phyloP scores from a whole-genome alignment of 2,113 vertebrate species.

The Rissa tridactyla region DNA sequence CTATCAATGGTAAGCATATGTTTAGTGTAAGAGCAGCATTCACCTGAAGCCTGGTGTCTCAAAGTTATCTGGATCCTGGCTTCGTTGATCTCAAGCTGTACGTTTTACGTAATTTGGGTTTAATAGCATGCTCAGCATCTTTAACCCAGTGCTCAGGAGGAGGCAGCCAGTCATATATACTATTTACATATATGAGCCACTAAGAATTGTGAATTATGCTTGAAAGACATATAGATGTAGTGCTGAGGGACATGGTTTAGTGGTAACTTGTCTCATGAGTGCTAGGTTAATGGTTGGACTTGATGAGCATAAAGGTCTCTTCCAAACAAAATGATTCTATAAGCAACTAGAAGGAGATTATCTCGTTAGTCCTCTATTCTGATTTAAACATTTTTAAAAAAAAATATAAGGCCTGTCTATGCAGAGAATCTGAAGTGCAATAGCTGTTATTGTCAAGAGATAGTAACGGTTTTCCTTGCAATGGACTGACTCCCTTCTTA shows the following conservation, averaged over 20 bases:
- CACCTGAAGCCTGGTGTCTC: background rate
- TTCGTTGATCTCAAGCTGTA: background rate
- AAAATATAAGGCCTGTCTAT: background rate
- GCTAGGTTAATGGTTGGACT: background rate
- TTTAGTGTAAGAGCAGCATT: background rate
- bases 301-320: background rate
- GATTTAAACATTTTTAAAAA: background rate
- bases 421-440: background rate
- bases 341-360: background rate
- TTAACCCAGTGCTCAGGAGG: background rate
- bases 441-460: background rate
- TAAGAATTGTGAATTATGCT: background rate
- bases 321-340: background rate
- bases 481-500: background rate
- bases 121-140: background rate
- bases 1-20: background rate
- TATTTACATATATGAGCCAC: rapidly evolving
- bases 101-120: background rate
- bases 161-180: background rate
- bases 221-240: background rate
- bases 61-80: background rate
- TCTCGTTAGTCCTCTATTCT: background rate
- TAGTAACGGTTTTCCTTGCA: background rate
- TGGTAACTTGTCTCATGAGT: background rate
- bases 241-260: background rate